Percentiles rank a stretch among this genome's conserved stretches.
Evolutionary conservation across 2,888 invertebrate species (phyloP).

Genomic region (Erebia aethiops): DNA sequence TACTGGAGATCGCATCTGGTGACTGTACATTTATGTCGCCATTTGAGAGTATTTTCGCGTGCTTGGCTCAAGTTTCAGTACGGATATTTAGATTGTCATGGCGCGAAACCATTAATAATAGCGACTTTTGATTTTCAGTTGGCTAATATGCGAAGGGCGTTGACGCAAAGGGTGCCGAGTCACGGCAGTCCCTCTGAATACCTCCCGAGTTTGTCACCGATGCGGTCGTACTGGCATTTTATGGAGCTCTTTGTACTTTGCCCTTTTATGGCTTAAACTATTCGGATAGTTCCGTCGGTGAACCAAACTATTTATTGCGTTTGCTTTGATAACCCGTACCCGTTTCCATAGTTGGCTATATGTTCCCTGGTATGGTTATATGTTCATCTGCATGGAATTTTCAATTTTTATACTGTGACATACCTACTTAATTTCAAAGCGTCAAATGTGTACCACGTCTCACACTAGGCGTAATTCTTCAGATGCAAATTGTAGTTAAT

Average conservation of each 20-base stretch:
- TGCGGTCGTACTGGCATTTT: slow-evolving; percentile 79
- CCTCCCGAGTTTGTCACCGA: slow-evolving; percentile 78
- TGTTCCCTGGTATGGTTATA: too few relatives aligned
- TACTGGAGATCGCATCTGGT: slow-evolving; percentile 74
- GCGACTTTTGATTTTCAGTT: slow-evolving; percentile 80
- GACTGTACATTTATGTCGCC: slow-evolving; percentile 72
- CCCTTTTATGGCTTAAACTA: slow-evolving; percentile 76
- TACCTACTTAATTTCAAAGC: neutral
- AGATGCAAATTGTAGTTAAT: neutral
- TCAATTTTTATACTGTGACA: slow-evolving; percentile 16
- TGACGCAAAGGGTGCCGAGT: slow-evolving; percentile 72
- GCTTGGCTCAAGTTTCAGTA: slow-evolving; percentile 69
- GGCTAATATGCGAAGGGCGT: slow-evolving; percentile 78
- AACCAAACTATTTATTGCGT: slow-evolving; percentile 69
- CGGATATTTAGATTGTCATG: slow-evolving; percentile 82
- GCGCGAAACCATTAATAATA: slow-evolving; percentile 79
- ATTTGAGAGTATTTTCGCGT: slow-evolving; percentile 62
- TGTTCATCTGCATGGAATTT: slow-evolving; percentile 36
- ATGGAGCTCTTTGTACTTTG: slow-evolving; percentile 79
- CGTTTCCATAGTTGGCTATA: too few relatives aligned
- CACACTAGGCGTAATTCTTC: neutral
- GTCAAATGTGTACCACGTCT: neutral
- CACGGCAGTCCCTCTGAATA: slow-evolving; percentile 73
- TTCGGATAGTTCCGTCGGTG: slow-evolving; percentile 71
- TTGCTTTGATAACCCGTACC: slow-evolving; percentile 59